Percentiles rank a stretch among this genome's conserved stretches.
phyloP scores from a whole-genome alignment of 2,113 vertebrate species.

The Meleagris gallopavo region DNA sequence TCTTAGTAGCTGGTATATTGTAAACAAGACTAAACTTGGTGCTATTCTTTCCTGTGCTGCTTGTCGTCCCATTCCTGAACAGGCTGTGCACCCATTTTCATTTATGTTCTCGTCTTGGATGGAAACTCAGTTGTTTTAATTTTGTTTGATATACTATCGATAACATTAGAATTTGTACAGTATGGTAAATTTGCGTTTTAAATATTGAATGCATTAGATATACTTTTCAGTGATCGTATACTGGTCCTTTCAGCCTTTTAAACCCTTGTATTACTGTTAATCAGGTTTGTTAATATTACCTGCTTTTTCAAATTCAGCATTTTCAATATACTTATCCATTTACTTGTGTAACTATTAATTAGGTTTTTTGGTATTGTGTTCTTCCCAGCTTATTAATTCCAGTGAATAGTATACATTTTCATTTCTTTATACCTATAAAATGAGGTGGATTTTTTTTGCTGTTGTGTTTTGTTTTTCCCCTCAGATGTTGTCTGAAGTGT shows the following conservation, averaged over 20 bases:
- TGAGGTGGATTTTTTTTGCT: not conserved
- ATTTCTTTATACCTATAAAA: not conserved
- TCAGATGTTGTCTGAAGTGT: accelerated
- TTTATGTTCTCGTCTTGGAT: not conserved
- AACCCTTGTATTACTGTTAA: not conserved
- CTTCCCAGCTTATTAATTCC: not conserved
- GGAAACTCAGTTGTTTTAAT: not conserved
- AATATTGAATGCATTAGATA: not conserved
- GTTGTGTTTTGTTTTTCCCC: not conserved
- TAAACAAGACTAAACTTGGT: not conserved
- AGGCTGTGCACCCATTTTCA: not conserved
- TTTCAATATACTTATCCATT: not conserved
- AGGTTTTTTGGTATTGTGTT: not conserved
- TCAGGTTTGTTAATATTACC: not conserved
- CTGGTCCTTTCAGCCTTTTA: not conserved
- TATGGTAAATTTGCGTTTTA: not conserved
- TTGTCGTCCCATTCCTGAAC: not conserved
- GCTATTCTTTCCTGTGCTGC: not conserved
- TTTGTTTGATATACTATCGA: not conserved
- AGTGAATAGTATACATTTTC: not conserved
- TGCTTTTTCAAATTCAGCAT: not conserved
- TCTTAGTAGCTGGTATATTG: not conserved
- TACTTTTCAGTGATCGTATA: not conserved
- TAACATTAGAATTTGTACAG: not conserved
- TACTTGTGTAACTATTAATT: not conserved